These are phyloP conservation scores for Metopolophium dirhodum DNA, from an alignment of 1,140 invertebrate genomes.

Conservation along the genomic window DNA sequence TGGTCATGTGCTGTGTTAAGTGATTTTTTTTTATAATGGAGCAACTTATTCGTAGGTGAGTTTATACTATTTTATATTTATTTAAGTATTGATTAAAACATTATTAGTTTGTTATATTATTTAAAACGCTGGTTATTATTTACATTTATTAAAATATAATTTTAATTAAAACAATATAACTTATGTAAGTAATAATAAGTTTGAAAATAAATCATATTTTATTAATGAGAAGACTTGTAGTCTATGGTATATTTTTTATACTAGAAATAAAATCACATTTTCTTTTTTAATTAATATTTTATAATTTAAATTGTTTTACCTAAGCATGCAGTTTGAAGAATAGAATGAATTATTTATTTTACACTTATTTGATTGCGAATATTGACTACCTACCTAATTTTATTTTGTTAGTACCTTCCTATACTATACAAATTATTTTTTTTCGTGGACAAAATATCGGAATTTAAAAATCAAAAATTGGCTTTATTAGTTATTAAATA, in stretches of 20 bases:
- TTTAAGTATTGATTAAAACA: slow-evolving; percentile 2
- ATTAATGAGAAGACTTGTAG: neutral
- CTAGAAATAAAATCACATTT: neutral
- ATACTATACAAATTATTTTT: neutral
- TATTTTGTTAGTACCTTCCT: neutral
- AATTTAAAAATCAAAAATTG: neutral
- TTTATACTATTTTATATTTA: slow-evolving; percentile 11
- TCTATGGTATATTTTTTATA: neutral
- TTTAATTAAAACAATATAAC: neutral
- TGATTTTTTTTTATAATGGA: slow-evolving; percentile 55
- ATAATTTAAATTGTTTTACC: neutral
- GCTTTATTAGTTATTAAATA: neutral
- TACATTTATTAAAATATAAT: neutral
- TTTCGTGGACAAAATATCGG: too few species aligned
- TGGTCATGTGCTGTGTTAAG: slow-evolving; percentile 55
- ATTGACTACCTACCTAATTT: neutral
- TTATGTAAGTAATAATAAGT: neutral
- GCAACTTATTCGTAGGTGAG: slow-evolving; percentile 53
- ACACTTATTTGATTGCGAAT: neutral
- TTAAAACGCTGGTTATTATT: neutral
- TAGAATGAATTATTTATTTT: neutral
- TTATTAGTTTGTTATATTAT: neutral
- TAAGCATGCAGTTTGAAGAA: neutral
- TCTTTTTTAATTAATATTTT: neutral
- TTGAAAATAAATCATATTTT: neutral